phyloP scores from a whole-genome alignment of 2,113 vertebrate genomes.

The Peromyscus polionotus region DNA sequence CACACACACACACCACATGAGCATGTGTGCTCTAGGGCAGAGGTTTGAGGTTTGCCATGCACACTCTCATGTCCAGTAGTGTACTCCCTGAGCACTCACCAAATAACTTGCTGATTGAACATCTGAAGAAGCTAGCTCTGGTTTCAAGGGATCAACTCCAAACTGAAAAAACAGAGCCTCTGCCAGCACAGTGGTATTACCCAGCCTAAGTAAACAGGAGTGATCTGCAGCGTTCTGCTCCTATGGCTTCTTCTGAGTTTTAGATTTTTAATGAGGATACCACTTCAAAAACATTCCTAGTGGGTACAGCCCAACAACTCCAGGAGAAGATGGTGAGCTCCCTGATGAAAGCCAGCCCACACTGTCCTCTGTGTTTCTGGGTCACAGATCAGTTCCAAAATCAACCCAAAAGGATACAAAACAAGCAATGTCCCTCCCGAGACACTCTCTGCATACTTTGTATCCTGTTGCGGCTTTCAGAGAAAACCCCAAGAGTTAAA shows the following conservation, averaged over 20 bases:
- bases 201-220: slow-evolving; percentile 59
- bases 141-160: slow-evolving; percentile 47
- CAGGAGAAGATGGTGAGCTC: not conserved
- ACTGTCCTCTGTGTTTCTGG: not conserved
- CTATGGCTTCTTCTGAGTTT: slow-evolving; percentile 56
- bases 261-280: slow-evolving; percentile 63
- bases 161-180: slow-evolving; percentile 47
- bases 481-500: not conserved
- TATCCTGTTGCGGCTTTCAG: slow-evolving; percentile 2
- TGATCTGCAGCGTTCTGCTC: slow-evolving; percentile 35
- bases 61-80: not conserved
- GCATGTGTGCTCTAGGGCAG: not conserved
- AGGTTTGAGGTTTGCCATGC: not conserved
- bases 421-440: not conserved
- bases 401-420: slow-evolving; percentile 19
- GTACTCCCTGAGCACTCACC: not conserved
- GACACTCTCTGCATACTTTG: slow-evolving; percentile 9
- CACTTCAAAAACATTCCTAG: slow-evolving; percentile 67
- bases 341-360: slow-evolving; percentile 35
- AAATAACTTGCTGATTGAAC: slow-evolving; percentile 14
- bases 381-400: slow-evolving; percentile 50
- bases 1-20: not conserved
- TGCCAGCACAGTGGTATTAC: slow-evolving; percentile 32
- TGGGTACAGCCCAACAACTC: slow-evolving; percentile 24
- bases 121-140: slow-evolving; percentile 51